Percentiles rank a stretch among this genome's conserved stretches.
phyloP scores from a whole-genome alignment of 2,797 vertebrate genomes.

The Gymnoscopelus microlampas region DNA sequence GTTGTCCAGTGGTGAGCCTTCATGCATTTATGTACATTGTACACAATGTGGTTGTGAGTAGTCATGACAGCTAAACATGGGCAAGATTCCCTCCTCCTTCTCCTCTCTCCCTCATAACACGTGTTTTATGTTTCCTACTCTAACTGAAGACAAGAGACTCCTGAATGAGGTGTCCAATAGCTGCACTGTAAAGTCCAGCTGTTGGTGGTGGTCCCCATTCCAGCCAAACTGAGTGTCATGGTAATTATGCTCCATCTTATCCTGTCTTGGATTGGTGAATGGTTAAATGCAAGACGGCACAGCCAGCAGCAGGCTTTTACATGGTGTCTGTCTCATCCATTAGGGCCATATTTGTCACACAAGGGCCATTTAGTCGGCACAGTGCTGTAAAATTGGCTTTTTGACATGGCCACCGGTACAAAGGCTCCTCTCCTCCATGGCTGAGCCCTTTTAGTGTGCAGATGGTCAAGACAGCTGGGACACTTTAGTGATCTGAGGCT shows the following conservation, averaged over 20 bases:
- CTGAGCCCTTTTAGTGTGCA: conserved; percentile 78
- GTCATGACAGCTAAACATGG: not conserved
- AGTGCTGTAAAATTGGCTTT: conserved; percentile 83
- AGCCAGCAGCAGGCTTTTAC: conserved; percentile 76
- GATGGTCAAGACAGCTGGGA: conserved; percentile 88
- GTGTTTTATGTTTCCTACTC: conserved; percentile 19
- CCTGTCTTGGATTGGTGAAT: conserved; percentile 64
- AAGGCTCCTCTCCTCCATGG: conserved; percentile 71
- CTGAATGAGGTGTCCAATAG: conserved; percentile 57
- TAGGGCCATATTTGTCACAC: conserved; percentile 80
- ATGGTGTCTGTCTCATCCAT: conserved; percentile 80
- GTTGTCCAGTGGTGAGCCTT: not conserved
- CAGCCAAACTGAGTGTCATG: conserved; percentile 59
- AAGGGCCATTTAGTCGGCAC: conserved; percentile 77
- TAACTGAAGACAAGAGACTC: conserved; percentile 58
- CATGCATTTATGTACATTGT: not conserved
- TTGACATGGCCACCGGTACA: conserved; percentile 84
- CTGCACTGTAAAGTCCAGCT: conserved; percentile 72
- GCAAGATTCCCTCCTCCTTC: not conserved
- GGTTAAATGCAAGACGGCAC: conserved; percentile 60
- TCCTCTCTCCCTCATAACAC: not conserved
- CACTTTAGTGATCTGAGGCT: conserved; percentile 84
- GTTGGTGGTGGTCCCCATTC: conserved; percentile 49
- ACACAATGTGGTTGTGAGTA: not conserved
- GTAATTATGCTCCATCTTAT: conserved; percentile 70